Evolutionary conservation across 2,888 invertebrate species (phyloP).

Genomic region (Chrysolina oricalcia): DNA sequence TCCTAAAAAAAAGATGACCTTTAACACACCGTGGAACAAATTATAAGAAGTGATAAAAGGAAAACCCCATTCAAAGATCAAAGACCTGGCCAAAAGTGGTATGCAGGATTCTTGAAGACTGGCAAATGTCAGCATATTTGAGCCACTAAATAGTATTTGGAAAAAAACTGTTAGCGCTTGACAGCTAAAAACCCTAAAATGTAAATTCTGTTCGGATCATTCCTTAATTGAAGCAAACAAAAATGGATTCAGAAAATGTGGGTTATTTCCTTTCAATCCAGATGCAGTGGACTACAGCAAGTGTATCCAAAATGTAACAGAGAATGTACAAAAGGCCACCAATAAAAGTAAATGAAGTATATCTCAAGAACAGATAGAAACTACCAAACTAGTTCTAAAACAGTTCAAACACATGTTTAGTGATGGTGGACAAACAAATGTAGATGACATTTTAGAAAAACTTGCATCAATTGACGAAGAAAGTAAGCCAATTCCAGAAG

Average conservation of each 20-base stretch:
- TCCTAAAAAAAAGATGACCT: constrained; percentile 16
- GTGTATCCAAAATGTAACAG: constrained; percentile 33
- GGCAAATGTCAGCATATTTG: too few relatives aligned
- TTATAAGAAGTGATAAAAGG: neutral
- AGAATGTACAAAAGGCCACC: constrained; percentile 20
- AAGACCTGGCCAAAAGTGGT: constrained; percentile 12
- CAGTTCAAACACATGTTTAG: constrained; percentile 3
- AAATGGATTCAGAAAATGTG: constrained; percentile 30
- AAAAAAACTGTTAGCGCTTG: too few relatives aligned
- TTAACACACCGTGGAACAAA: constrained; percentile 3
- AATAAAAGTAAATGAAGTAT: neutral
- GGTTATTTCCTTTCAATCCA: constrained; percentile 26
- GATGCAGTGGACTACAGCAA: constrained; percentile 31
- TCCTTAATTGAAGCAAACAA: constrained; percentile 14
- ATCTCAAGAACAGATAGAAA: constrained; percentile 18
- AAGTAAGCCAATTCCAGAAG: neutral
- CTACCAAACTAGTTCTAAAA: neutral
- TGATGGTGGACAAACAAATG: constrained; percentile 1
- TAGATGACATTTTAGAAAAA: constrained; percentile 12
- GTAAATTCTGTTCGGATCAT: neutral
- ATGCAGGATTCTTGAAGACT: constrained; percentile 16
- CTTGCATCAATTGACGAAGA: neutral
- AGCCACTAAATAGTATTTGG: too few relatives aligned
- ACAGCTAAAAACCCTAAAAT: too few relatives aligned
- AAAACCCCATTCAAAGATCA: constrained; percentile 5